Conservation (phyloP, 2,888 invertebrate genomes). For the Scelioninae gen. 1 region DNA sequence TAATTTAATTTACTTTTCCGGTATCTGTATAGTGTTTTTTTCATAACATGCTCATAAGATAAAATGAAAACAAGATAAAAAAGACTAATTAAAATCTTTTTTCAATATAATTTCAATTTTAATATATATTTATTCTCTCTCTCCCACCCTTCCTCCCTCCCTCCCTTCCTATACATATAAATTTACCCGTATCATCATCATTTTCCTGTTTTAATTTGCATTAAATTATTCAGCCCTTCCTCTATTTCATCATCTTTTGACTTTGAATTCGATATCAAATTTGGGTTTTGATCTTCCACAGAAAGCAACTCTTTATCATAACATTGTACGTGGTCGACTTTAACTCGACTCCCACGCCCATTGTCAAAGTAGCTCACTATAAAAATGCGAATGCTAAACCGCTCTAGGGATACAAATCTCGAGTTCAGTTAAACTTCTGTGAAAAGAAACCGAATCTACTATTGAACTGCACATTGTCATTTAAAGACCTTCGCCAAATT, state of each 20-base stretch:
- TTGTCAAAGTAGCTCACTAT: slow-evolving; percentile 79
- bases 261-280: slow-evolving; percentile 53
- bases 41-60: too few relatives aligned
- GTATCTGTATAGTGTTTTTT: too few relatives aligned
- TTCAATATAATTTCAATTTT: too few relatives aligned
- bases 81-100: too few relatives aligned
- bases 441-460: slow-evolving; percentile 76
- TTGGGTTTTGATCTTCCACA: slow-evolving; percentile 54
- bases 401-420: slow-evolving; percentile 73
- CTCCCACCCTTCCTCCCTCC: too few relatives aligned
- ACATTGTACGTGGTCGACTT: slow-evolving; percentile 77
- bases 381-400: slow-evolving; percentile 78
- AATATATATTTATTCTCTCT: too few relatives aligned
- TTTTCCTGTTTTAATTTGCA: not conserved
- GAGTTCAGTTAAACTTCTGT: slow-evolving; percentile 67
- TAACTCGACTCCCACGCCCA: slow-evolving; percentile 82
- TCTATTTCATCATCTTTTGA: not conserved
- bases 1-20: too few relatives aligned
- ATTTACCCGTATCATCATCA: too few relatives aligned
- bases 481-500: slow-evolving; percentile 77
- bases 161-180: too few relatives aligned
- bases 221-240: not conserved
- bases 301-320: slow-evolving; percentile 77
- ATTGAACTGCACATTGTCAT: slow-evolving; percentile 78
- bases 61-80: too few relatives aligned